A percentile compares a stretch with the other conserved stretches of the same genome.
Conservation (phyloP, 2,113 vertebrate species). For the Aphyosemion australe region DNA sequence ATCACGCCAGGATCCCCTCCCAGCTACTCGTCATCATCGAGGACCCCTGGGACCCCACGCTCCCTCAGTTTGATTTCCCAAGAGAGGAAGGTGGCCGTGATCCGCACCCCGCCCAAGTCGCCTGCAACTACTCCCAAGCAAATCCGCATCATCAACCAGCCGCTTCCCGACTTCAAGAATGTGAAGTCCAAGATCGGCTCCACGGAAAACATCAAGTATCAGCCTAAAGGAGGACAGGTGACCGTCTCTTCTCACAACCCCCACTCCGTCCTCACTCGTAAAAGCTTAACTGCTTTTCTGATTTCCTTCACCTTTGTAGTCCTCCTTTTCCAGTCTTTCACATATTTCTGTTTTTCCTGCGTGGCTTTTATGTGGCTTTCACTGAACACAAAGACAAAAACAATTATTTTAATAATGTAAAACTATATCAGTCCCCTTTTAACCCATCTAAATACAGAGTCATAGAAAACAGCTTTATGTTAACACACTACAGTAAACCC, state of each 20-base stretch:
- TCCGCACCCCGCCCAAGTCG: slow-evolving; percentile 96
- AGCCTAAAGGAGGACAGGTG: slow-evolving; percentile 98
- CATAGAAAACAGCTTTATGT: no score
- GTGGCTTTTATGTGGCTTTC: background rate
- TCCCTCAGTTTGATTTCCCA: slow-evolving; percentile 92
- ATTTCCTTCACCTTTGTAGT: slow-evolving; percentile 2
- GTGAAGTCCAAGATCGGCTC: slow-evolving; percentile 97
- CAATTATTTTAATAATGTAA: no score
- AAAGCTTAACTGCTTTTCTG: background rate
- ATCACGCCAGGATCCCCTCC: slow-evolving; percentile 96
- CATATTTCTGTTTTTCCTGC: slow-evolving; percentile 2
- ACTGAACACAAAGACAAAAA: no score
- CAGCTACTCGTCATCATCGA: slow-evolving; percentile 92
- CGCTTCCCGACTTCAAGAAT: slow-evolving; percentile 97
- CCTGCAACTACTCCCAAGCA: slow-evolving; percentile 93
- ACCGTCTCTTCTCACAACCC: slow-evolving; percentile 41
- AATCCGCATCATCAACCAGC: slow-evolving; percentile 93
- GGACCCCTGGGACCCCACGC: slow-evolving; percentile 91
- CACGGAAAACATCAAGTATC: slow-evolving; percentile 97
- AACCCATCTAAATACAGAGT: no score
- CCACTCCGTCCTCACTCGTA: background rate
- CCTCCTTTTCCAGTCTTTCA: background rate
- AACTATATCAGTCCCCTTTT: no score
- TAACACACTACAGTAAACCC: no score
- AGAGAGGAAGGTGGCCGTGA: slow-evolving; percentile 93